phyloP scores from a whole-genome alignment of 2,113 vertebrate species.

The Numenius arquata region DNA sequence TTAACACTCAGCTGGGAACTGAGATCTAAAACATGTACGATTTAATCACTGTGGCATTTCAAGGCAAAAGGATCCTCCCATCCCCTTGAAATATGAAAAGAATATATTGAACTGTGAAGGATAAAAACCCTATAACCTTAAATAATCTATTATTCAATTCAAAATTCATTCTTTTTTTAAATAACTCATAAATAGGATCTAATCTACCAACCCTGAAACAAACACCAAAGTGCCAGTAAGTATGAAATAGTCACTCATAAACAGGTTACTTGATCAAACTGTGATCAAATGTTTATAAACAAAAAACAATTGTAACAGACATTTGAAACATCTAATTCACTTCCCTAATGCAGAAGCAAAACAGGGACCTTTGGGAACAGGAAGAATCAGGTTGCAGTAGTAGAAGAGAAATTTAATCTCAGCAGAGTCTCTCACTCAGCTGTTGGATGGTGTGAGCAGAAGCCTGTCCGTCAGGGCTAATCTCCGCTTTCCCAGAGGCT shows the following conservation, averaged over 20 bases:
- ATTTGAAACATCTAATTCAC: not conserved
- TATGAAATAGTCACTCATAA: not conserved
- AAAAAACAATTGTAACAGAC: not conserved
- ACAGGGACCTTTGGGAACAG: not conserved
- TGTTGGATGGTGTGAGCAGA: not conserved
- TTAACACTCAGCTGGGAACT: not conserved
- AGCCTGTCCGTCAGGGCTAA: not conserved
- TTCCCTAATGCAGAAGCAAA: not conserved
- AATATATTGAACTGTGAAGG: not conserved
- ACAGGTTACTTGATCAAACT: not conserved
- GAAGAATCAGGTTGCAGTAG: not conserved
- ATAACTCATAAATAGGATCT: not conserved
- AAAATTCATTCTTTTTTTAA: not conserved
- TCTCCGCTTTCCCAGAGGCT: not conserved
- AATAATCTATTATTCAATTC: not conserved
- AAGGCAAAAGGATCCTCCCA: not conserved
- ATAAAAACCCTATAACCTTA: not conserved
- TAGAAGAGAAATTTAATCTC: not conserved
- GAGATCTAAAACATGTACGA: accelerated
- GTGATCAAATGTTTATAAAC: not conserved
- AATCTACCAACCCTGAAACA: not conserved
- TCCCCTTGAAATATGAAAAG: not conserved
- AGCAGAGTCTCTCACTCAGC: not conserved
- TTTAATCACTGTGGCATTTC: not conserved
- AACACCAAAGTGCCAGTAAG: not conserved